A percentile compares a stretch with the other conserved stretches of the same genome.
Conservation (phyloP, 2,888 invertebrate species). For the Gonocerus acuteangulatus region DNA sequence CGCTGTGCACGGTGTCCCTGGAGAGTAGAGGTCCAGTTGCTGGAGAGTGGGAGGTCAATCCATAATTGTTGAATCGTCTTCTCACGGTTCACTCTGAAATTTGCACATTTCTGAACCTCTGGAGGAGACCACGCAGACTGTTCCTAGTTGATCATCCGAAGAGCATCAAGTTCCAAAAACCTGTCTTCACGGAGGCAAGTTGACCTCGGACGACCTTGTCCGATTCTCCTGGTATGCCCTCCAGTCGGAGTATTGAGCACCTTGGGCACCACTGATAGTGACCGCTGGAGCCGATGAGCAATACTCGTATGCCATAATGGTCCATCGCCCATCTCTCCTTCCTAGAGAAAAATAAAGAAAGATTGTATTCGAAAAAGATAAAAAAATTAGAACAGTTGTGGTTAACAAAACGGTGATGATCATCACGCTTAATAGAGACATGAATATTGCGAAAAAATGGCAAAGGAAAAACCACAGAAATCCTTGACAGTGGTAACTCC, state of each 20-base stretch:
- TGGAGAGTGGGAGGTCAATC: constrained; percentile 3
- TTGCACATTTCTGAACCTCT: neutral
- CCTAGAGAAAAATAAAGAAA: too few relatives aligned
- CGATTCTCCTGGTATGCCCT: constrained; percentile 4
- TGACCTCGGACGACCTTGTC: neutral
- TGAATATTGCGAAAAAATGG: too few relatives aligned
- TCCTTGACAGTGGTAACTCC: too few relatives aligned
- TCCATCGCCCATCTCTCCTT: neutral
- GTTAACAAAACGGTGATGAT: too few relatives aligned
- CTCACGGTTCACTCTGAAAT: constrained; percentile 1
- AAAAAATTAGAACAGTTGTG: too few relatives aligned
- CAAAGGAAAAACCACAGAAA: too few relatives aligned
- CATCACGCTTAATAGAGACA: too few relatives aligned
- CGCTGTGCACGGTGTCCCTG: neutral
- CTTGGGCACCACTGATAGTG: neutral
- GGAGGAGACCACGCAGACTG: neutral
- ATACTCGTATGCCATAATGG: neutral
- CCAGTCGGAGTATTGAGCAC: constrained; percentile 4
- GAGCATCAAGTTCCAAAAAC: constrained; percentile 1
- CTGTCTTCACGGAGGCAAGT: neutral
- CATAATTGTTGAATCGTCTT: constrained; percentile 7
- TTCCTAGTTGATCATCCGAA: neutral
- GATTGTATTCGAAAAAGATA: too few relatives aligned
- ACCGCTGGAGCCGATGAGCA: neutral
- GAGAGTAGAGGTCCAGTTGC: neutral